phyloP scores from a whole-genome alignment of 2,888 invertebrate genomes.

The Arge pagana region DNA sequence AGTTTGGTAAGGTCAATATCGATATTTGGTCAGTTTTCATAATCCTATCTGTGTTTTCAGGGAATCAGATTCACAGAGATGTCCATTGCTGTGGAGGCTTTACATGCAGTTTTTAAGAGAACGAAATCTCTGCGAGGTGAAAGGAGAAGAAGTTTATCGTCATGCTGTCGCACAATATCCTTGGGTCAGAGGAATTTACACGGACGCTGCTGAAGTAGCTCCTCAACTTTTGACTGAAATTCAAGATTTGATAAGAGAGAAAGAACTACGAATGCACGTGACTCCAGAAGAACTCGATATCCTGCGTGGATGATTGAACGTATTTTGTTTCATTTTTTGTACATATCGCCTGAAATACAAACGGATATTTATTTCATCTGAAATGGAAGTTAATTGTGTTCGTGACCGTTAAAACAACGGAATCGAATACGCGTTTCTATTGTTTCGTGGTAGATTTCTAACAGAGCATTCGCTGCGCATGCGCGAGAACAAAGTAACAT shows the following conservation, averaged over 20 bases:
- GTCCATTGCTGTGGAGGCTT: slow-evolving; percentile 67
- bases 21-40: not conserved
- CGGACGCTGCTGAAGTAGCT: slow-evolving; percentile 69
- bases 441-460: too few species aligned
- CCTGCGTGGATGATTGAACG: slow-evolving; percentile 62
- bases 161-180: slow-evolving; percentile 49
- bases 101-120: slow-evolving; percentile 65
- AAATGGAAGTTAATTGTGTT: too few species aligned
- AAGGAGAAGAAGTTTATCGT: slow-evolving; percentile 53
- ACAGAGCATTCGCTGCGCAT: too few species aligned
- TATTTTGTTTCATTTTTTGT: too few species aligned
- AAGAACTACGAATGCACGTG: slow-evolving; percentile 74
- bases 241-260: slow-evolving; percentile 76
- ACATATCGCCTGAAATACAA: too few species aligned
- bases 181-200: slow-evolving; percentile 62
- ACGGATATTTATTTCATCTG: too few species aligned
- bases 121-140: slow-evolving; percentile 47
- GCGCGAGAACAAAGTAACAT: too few species aligned
- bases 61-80: slow-evolving; percentile 54
- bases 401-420: too few species aligned
- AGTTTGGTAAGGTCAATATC: too few species aligned
- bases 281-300: slow-evolving; percentile 77
- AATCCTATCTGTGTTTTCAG: too few species aligned
- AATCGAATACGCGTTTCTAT: too few species aligned
- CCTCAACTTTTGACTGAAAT: slow-evolving; percentile 65